Evolutionary conservation across 2,797 vertebrate species (phyloP).

Genomic region (Ara ararauna): DNA sequence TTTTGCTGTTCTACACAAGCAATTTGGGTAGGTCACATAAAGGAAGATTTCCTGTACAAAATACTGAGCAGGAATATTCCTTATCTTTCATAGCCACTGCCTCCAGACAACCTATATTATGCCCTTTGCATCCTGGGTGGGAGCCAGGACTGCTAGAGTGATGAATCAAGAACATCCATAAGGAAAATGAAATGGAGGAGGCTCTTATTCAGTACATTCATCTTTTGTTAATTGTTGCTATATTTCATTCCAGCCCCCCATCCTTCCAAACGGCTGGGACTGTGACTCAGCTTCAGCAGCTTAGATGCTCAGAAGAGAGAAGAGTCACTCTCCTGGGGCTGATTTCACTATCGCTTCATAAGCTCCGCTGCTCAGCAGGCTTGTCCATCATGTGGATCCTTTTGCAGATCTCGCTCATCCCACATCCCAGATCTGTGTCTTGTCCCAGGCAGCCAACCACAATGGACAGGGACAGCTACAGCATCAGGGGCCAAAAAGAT

Average conservation of each 20-base stretch:
- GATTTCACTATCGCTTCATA: neutral
- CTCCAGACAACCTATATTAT: constrained; percentile 32
- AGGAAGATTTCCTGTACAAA: neutral
- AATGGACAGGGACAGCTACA: neutral
- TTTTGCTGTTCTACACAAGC: neutral
- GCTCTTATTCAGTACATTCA: constrained; percentile 40
- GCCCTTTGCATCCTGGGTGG: constrained; percentile 25
- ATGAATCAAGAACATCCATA: constrained; percentile 56
- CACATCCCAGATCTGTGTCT: neutral
- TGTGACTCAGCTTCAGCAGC: constrained; percentile 47
- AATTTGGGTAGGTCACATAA: neutral
- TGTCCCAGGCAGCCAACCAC: neutral
- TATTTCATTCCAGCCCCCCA: constrained; percentile 47
- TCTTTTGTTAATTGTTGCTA: constrained; percentile 52
- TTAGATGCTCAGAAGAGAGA: neutral
- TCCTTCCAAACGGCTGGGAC: neutral
- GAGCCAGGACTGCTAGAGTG: constrained; percentile 27
- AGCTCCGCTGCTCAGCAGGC: neutral
- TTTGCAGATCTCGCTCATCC: neutral
- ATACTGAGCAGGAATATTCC: neutral
- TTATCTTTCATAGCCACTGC: constrained; percentile 25
- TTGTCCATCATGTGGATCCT: neutral
- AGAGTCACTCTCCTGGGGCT: constrained; percentile 25
- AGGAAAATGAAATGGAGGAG: constrained; percentile 61
- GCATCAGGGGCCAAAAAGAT: neutral